Conservation (phyloP, 2,113 vertebrate species). For the Colaptes auratus region DNA sequence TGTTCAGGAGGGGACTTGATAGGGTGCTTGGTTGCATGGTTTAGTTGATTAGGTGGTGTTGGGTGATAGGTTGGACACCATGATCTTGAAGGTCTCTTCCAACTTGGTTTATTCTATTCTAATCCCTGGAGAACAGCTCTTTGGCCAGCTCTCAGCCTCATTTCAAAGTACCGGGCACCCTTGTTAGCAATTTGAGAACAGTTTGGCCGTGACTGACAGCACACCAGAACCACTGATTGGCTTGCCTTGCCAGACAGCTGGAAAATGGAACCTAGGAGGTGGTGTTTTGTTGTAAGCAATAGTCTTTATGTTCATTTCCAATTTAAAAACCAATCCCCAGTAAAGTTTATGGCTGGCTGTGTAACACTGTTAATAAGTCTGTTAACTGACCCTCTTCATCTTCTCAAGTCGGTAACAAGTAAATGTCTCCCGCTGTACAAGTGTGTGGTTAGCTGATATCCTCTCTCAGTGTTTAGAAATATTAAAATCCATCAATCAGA, state of each 20-base stretch:
- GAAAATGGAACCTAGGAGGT: accelerated
- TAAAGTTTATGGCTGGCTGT: neutral
- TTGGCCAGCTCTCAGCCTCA: neutral
- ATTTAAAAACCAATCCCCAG: neutral
- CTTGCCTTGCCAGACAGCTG: neutral
- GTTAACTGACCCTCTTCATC: neutral
- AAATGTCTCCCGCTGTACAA: neutral
- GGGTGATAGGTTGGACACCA: too few relatives aligned
- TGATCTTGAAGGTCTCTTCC: too few relatives aligned
- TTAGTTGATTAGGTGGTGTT: too few relatives aligned
- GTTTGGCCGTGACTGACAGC: neutral
- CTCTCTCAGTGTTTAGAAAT: neutral
- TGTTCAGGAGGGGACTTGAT: too few relatives aligned
- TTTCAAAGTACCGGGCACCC: neutral
- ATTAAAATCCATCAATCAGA: neutral
- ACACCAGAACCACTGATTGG: neutral
- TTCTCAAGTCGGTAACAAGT: neutral
- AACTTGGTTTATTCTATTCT: too few relatives aligned
- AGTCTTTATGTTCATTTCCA: neutral
- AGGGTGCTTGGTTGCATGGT: too few relatives aligned
- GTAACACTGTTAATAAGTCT: neutral
- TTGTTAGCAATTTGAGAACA: neutral
- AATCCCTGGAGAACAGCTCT: neutral
- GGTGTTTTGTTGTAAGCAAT: neutral
- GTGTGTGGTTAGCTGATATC: neutral